Evolutionary conservation across 1,140 invertebrate genomes (phyloP), one percentile per base, ranked within the genome.

Genomic region (Heterodera carotae): DNA sequence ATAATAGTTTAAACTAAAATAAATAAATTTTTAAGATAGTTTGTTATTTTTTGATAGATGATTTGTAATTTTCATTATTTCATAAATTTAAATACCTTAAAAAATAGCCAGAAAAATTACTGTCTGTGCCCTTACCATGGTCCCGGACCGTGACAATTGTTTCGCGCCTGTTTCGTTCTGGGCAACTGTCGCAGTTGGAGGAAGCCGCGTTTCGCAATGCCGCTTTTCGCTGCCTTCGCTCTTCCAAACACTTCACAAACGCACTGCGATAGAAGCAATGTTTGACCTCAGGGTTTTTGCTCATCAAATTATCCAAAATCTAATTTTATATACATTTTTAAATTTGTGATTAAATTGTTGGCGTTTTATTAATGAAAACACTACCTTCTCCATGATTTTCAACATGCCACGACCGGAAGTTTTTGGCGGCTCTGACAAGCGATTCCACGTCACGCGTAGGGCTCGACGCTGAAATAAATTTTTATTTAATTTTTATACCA

Each of bases 301-400:
- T 80, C 15, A 85, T 69, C 48, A 85, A 64, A 59, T 80, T 69
- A 31, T 85, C 80, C 22, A 85, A 80, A 4, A 88, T 80, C 83
- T 84, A 39, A 56, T 75, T 39, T 39, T 39, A 6, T 39, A 76
- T 25, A 77, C 10, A 4, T 25, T 64, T 33, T 48, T 34, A 5
- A 81, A 78, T 56, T 25, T 36, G 25, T 76, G n/a, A n/a, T n/a
- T n/a, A n/a, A n/a, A n/a, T n/a, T n/a, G n/a, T n/a, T 29, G n/a
- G 6, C 34, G 6, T 15, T 34, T n/a, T 2, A 64, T 82, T 25
- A 22, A 36, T 59, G 43, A 82, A 39, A 70, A 29, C 74, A 25
- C 1, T 31, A 86, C 84, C 79, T 86, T 87, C 70, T 85, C 85
- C 84, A 87, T 85, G 43, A 85, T 87, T 29, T 82, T 80, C 25